phyloP scores from a whole-genome alignment of 2,888 invertebrate species.

The Pammene fasciana region DNA sequence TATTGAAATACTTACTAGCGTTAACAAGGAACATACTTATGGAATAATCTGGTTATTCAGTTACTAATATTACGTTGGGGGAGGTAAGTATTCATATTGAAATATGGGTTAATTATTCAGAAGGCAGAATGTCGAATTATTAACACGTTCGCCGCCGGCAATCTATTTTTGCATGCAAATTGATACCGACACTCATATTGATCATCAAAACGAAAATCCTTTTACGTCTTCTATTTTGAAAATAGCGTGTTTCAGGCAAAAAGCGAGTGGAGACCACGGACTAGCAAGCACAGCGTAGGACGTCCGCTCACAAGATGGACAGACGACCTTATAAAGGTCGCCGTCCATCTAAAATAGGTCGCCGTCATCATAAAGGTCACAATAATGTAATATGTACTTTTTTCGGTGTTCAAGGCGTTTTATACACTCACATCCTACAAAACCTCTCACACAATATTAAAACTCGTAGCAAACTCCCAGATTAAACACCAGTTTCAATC shows the following conservation, averaged over 20 bases:
- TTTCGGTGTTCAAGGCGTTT: neutral
- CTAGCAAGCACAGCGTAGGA: too few species aligned
- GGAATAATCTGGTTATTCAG: too few species aligned
- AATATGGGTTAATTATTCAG: neutral
- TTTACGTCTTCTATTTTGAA: neutral
- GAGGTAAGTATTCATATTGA: neutral
- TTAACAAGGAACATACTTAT: too few species aligned
- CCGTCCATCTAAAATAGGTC: too few species aligned
- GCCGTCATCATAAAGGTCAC: too few species aligned
- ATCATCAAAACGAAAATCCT: neutral
- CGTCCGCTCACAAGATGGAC: too few species aligned
- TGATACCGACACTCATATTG: neutral
- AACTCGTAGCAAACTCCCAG: slow-evolving; percentile 3
- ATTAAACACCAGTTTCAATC: slow-evolving; percentile 22
- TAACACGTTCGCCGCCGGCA: neutral
- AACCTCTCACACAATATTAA: neutral
- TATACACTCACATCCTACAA: neutral
- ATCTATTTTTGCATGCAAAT: slow-evolving; percentile 4
- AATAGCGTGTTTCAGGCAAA: too few species aligned
- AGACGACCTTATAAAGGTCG: too few species aligned
- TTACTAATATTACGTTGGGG: neutral
- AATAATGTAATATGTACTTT: too few species aligned
- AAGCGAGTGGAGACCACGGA: too few species aligned
- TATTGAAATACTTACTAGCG: too few species aligned
- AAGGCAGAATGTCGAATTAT: neutral